phyloP scores from a whole-genome alignment of 2,797 vertebrate genomes.

The Fratercula arctica region DNA sequence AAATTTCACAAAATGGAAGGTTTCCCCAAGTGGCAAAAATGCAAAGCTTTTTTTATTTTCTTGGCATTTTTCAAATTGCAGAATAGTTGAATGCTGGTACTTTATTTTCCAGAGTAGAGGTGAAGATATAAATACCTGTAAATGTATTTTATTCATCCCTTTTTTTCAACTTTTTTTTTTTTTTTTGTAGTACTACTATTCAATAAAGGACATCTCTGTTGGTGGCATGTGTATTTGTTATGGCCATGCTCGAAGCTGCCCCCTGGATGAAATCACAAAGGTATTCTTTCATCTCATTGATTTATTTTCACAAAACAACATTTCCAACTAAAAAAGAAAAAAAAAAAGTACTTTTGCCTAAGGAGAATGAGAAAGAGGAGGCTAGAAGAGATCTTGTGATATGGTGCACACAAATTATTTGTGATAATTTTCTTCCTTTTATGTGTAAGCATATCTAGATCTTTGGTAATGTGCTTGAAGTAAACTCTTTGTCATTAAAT shows the following conservation, averaged over 20 bases:
- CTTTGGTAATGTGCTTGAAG: not conserved
- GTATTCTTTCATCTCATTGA: conserved; percentile 69
- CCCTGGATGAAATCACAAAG: conserved; percentile 87
- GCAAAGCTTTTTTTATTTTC: not conserved
- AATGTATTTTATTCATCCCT: not conserved
- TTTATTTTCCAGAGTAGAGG: not conserved
- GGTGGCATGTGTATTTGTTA: conserved; percentile 98
- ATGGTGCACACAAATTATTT: not conserved
- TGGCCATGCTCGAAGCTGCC: conserved; percentile 93
- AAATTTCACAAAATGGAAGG: not conserved
- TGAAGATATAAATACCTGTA: not conserved
- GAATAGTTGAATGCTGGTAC: not conserved
- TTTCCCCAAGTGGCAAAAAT: not conserved
- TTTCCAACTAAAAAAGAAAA: not conserved
- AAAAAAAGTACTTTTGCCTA: not conserved
- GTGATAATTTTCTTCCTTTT: not conserved
- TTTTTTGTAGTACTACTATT: conserved; percentile 90
- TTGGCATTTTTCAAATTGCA: not conserved
- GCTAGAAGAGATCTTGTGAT: not conserved
- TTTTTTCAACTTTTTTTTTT: conserved; percentile 43
- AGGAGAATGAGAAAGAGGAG: not conserved
- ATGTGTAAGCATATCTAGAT: not conserved
- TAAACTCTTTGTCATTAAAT: not conserved
- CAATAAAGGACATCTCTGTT: conserved; percentile 94
- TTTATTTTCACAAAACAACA: not conserved